phyloP scores from a whole-genome alignment of 2,113 vertebrate genomes.

The Lampris incognitus region DNA sequence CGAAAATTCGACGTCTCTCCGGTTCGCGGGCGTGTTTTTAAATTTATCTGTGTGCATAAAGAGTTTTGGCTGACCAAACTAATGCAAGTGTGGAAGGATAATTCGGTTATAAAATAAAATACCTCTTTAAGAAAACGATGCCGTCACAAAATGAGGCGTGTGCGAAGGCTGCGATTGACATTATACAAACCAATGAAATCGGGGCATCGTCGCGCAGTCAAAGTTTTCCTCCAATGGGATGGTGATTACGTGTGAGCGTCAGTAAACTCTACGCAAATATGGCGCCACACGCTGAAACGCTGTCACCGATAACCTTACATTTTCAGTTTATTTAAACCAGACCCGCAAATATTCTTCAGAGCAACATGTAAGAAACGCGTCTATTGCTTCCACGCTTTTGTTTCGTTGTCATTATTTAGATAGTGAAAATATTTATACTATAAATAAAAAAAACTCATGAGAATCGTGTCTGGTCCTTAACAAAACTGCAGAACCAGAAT shows the following conservation, averaged over 20 bases:
- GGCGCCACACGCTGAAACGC: slow-evolving; percentile 31
- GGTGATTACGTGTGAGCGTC: not conserved
- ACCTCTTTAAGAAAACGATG: slow-evolving; percentile 54
- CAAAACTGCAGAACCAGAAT: not conserved
- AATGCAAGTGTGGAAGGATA: not conserved
- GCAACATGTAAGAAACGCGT: slow-evolving; percentile 69
- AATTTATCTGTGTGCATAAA: not conserved
- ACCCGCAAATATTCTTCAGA: not conserved
- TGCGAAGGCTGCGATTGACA: slow-evolving; percentile 21
- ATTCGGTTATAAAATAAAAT: not conserved
- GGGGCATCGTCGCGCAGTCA: not conserved
- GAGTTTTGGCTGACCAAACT: rapidly evolving
- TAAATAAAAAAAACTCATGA: not conserved
- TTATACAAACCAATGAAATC: slow-evolving; percentile 54
- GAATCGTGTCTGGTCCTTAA: not conserved
- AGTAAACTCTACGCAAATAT: slow-evolving; percentile 8
- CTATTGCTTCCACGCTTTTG: not conserved
- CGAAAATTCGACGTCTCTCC: not conserved
- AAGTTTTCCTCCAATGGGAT: slow-evolving; percentile 41
- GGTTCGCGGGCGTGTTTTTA: no score
- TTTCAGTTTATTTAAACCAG: slow-evolving; percentile 10
- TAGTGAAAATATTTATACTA: not conserved
- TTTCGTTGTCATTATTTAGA: not conserved
- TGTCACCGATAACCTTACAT: slow-evolving; percentile 54
- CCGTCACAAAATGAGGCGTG: not conserved